Percentiles rank a stretch among this genome's conserved stretches.
phyloP scores from a whole-genome alignment of 2,113 vertebrate species.

The Greenwoodochromis staneri region DNA sequence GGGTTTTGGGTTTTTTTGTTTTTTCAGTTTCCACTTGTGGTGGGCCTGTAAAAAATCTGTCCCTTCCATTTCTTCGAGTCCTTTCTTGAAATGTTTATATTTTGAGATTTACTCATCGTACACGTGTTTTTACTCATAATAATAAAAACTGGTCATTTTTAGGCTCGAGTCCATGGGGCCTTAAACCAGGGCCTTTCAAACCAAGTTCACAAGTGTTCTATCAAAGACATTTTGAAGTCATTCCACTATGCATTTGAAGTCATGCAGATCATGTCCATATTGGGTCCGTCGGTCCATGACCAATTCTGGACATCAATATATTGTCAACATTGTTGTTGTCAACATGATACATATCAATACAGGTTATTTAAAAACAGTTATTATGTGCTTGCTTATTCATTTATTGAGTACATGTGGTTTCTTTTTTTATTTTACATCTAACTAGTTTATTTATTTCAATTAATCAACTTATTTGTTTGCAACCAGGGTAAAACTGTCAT shows the following conservation, averaged over 20 bases:
- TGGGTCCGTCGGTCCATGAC: background rate
- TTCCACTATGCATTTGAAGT: background rate
- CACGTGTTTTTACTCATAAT: background rate
- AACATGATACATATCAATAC: background rate
- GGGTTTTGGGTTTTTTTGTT: background rate
- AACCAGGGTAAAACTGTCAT: background rate
- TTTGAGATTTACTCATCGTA: background rate
- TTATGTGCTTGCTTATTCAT: background rate
- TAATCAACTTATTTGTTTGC: background rate
- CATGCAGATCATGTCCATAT: background rate
- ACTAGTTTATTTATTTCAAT: background rate
- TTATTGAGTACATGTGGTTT: background rate
- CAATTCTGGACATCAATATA: background rate
- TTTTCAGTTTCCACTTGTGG: background rate
- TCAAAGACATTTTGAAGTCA: background rate
- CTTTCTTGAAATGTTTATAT: background rate
- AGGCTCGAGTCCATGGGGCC: background rate
- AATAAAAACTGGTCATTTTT: background rate
- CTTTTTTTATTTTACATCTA: background rate
- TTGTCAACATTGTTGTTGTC: background rate
- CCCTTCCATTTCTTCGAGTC: background rate
- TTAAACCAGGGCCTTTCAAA: background rate
- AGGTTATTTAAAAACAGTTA: background rate
- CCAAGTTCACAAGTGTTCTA: background rate
- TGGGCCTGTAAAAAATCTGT: background rate